Base-by-base conservation (phyloP, 1,140 invertebrate genomes). In the Archegozetes longisetosus region DNA sequence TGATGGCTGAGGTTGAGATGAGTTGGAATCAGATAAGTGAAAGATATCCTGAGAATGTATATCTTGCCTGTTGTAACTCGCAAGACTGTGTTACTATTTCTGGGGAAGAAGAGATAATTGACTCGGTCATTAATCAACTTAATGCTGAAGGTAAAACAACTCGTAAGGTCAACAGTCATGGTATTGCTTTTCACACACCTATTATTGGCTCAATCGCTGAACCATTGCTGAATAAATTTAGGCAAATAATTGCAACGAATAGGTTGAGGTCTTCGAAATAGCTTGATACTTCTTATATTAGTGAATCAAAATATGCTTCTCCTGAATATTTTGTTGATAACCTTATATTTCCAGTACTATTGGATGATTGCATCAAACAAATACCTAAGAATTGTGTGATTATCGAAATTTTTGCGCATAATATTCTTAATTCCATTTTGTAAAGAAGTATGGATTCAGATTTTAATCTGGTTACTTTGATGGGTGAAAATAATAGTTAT, bases 31-130 rank as follows among this genome's bases (percentile, higher is more conserved):
- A 93, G 65, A 80, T 81, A 1, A 78, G 79, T 63, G 73, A 74
- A 64, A 75, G 80, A 28, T 88, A 85, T 67, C 84, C 90, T 76
- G 55, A 80, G 84, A 67, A 71, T 95, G 65, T n/a, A n/a, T 79
- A 80, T 56, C 82, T 88, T 2, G 94, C 90, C n/a, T 97, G 93
- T 71, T 86, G 96, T 73, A 97, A 97, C 72, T 80, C 86, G 32
- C 76, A 74, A n/a, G 88, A 95, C 69, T 91, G 84, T 59, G 88
- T 95, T 76, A n/a, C n/a, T n/a, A n/a, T n/a, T n/a, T n/a, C n/a
- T n/a, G n/a, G n/a, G n/a, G n/a, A n/a, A n/a, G n/a, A 79, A 9
- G 76, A 78, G 1, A 74, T 78, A 2, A 76, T 93, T 1, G 68
- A 73, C 1, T 78, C 80, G 60, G 87, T 94, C 66, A 80, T 88